A percentile compares a stretch with the other conserved stretches of the same genome.
These are phyloP conservation scores for Nesogale talazaci DNA, from an alignment of 2,113 vertebrate species.

Conservation along the genomic window DNA sequence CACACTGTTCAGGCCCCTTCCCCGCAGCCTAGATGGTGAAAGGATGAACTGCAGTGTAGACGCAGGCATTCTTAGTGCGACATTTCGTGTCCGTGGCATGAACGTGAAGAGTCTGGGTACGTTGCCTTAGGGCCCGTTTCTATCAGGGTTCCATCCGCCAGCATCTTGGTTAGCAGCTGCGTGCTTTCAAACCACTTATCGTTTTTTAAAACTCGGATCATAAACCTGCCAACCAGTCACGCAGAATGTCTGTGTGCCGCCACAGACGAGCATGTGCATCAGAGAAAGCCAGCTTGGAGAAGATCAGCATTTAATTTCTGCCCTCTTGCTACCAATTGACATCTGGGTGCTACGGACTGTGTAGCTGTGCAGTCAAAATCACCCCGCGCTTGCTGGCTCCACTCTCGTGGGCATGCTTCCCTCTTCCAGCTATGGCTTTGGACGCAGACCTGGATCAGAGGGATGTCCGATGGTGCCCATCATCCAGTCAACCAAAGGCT, in stretches of 20 bases:
- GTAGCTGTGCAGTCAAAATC: background rate
- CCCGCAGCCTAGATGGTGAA: background rate
- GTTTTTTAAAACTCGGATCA: background rate
- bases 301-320: slow-evolving; percentile 52
- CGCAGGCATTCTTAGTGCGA: background rate
- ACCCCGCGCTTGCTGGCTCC: background rate
- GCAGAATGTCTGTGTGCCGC: background rate
- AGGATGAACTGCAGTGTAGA: background rate
- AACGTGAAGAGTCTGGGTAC: background rate
- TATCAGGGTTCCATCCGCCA: too few relatives aligned
- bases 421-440: background rate
- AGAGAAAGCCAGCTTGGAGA: background rate
- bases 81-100: background rate
- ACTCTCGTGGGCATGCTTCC: background rate
- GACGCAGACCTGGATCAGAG: background rate
- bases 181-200: background rate
- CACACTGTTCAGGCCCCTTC: too few relatives aligned
- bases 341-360: background rate
- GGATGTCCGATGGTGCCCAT: background rate
- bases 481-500: background rate
- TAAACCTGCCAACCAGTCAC: background rate
- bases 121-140: background rate
- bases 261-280: background rate
- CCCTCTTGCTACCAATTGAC: background rate
- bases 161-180: background rate